Evolutionary conservation across 2,797 vertebrate genomes (phyloP).

Genomic region (Lutjanus campechanus): DNA sequence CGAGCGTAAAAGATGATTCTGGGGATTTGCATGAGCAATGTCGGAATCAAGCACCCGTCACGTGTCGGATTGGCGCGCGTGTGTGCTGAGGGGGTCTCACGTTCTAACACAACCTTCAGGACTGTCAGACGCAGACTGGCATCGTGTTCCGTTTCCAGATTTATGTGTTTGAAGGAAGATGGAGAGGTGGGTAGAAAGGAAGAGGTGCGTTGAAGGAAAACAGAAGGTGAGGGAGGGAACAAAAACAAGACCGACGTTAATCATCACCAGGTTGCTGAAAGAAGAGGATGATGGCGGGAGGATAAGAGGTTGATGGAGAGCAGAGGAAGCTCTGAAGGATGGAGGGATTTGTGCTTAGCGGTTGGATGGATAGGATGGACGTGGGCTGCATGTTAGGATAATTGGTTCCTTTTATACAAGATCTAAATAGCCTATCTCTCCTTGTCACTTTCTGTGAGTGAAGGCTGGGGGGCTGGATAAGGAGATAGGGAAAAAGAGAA

Average conservation of each 20-base stretch:
- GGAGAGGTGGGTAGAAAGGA: slow-evolving; percentile 49
- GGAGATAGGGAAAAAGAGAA: slow-evolving; percentile 32
- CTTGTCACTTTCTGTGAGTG: slow-evolving; percentile 47
- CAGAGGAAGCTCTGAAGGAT: slow-evolving; percentile 52
- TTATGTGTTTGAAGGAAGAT: slow-evolving; percentile 29
- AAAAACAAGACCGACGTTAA: slow-evolving; percentile 51
- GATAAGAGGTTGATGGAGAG: slow-evolving; percentile 63
- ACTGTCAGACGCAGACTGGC: slow-evolving; percentile 33
- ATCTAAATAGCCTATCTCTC: slow-evolving; percentile 58
- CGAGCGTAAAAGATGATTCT: background rate
- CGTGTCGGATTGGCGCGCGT: slow-evolving; percentile 11
- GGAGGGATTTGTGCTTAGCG: slow-evolving; percentile 45
- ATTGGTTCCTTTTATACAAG: slow-evolving; percentile 64
- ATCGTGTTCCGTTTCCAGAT: slow-evolving; percentile 41
- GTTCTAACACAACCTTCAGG: slow-evolving; percentile 49
- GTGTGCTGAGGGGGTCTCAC: slow-evolving; percentile 21
- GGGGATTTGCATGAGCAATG: slow-evolving; percentile 42
- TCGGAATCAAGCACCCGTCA: slow-evolving; percentile 23
- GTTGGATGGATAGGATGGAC: slow-evolving; percentile 40
- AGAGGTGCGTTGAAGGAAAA: slow-evolving; percentile 25
- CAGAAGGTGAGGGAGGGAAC: slow-evolving; percentile 44
- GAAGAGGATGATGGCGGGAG: slow-evolving; percentile 50
- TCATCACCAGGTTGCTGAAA: slow-evolving; percentile 41
- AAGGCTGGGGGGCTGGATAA: slow-evolving; percentile 35
- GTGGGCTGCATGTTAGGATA: slow-evolving; percentile 59